Base-by-base conservation (phyloP, 2,888 invertebrate species). In the Ophion costatus region DNA sequence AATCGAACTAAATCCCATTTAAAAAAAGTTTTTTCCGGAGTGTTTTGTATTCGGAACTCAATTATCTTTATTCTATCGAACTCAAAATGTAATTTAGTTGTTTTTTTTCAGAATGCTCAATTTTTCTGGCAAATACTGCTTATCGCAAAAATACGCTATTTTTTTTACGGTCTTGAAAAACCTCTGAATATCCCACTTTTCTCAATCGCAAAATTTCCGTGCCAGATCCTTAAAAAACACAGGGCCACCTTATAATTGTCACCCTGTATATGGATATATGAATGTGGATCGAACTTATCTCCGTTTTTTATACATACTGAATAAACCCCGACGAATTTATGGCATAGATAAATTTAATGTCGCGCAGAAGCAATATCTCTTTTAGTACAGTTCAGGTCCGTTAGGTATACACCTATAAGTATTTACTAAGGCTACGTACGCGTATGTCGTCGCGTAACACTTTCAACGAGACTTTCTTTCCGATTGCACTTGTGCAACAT, bases 381-480 rank as follows among this genome's bases (percentile, higher is more conserved):
- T 22, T 24, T 10, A 63, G 63, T 63, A 11, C 63, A 11, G 14
- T 14, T 24, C 4, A 29, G 14, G 24, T 63, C 17, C 22, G 29
- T 45, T 17, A 69, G 45, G 17, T 70, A 56, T 70, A 20, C 29
- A 57, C 2, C 20, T 29, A 17, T 33, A 51, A 1, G 2, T 14
- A 29, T 51, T 45, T 29, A 24, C 56, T 14, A 17, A 14, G 51
- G 5, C 17, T 38, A 66, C 29, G 24, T 38, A 66, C 29, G 22
- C 45, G 42, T 78, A 73, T 80, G 64, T 74, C 76, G 77, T 81
- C 86, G 86, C 88, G 86, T 89, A 88, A 89, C 89, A 88, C 89
- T 89, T 89, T 89, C 88, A 82, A 82, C 59, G 24, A 45, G 69
- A 89, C 89, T 90, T 90, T 89, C 89, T 87, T 89, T 89, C 85